Percentiles rank a stretch among this genome's conserved stretches.
Conservation (phyloP, 2,888 invertebrate species). For the Cataglyphis livida region DNA sequence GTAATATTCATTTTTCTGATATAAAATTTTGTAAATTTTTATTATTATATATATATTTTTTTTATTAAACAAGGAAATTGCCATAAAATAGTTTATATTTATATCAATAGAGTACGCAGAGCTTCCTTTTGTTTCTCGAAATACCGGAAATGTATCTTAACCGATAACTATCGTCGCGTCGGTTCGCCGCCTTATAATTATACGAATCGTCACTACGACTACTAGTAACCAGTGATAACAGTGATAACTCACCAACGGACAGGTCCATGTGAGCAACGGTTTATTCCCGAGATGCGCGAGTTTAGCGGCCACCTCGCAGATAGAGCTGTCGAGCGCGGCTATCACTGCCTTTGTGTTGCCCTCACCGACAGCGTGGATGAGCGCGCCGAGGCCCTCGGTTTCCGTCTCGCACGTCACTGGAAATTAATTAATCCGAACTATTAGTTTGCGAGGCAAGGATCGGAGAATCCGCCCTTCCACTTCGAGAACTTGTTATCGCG, state of each 20-base stretch:
- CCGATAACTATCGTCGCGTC: background rate
- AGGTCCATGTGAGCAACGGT: slow-evolving; percentile 87
- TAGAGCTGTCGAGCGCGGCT: slow-evolving; percentile 86
- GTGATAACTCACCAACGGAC: slow-evolving; percentile 86
- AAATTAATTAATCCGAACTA: slow-evolving; percentile 33
- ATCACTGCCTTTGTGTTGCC: slow-evolving; percentile 85
- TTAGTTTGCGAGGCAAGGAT: background rate
- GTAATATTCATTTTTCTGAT: background rate
- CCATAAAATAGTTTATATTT: background rate
- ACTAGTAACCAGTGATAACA: slow-evolving; percentile 38
- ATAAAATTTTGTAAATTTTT: background rate
- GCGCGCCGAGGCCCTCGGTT: slow-evolving; percentile 85
- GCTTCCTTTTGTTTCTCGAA: background rate
- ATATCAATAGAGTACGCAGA: background rate
- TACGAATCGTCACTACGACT: background rate
- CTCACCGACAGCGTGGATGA: slow-evolving; percentile 85
- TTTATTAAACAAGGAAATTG: background rate
- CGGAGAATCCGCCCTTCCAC: background rate
- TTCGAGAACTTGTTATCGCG: background rate
- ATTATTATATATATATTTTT: background rate
- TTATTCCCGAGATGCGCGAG: slow-evolving; percentile 86
- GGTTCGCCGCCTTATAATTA: background rate
- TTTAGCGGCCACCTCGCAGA: slow-evolving; percentile 86
- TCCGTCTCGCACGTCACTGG: slow-evolving; percentile 86
- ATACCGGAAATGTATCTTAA: slow-evolving; percentile 4